Base-by-base conservation (phyloP, 2,797 vertebrate genomes). In the Leuciscus waleckii region DNA sequence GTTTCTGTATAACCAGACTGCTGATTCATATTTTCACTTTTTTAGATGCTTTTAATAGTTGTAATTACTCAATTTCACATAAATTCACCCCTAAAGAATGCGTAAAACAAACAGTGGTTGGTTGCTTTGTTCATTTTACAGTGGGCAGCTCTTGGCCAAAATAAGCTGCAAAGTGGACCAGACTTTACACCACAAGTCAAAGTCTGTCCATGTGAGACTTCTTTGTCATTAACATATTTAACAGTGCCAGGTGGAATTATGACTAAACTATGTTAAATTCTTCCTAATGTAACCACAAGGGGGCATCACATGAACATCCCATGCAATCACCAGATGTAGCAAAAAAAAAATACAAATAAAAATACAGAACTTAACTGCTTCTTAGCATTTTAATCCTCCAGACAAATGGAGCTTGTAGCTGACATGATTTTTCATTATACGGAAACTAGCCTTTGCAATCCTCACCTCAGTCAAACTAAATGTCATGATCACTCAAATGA, bases 391-490 rank as follows among this genome's bases (percentile, higher is more conserved):
- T 69, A 65, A 41, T 58, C 35, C 56, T 63, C 69, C n/a, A 79
- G 58, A 65, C 81, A 46, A 63, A 41, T 74, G 4, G 19, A 61
- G 51, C 26, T 78, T 21, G 10, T 29, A 77, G 75, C 51, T 56
- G 73, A 68, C 83, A 70, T 63, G 37, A 19, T 71, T 37, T 35
- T 49, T 23, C 83, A 70, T 70, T 70, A 46, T 11, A 70, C 5
- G 16, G 37, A 78, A 87, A 58, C 51, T 61, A 61, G 82, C 51
- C 29, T 49, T 76, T 73, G 58, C 69, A 80, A 46, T 68, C 79
- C 63, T 92, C 83, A 92, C 87, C 88, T 90, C 89, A 91, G 92
- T 92, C 89, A 89, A 92, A 93, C 87, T 87, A 93, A 93, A 94
- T 92, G 92, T 92, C 92, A 94, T 91, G 90, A 90, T 88, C 76